Evolutionary conservation across 2,113 vertebrate species (phyloP), one percentile per base, ranked within the genome.

Genomic region (Microtus montanus): DNA sequence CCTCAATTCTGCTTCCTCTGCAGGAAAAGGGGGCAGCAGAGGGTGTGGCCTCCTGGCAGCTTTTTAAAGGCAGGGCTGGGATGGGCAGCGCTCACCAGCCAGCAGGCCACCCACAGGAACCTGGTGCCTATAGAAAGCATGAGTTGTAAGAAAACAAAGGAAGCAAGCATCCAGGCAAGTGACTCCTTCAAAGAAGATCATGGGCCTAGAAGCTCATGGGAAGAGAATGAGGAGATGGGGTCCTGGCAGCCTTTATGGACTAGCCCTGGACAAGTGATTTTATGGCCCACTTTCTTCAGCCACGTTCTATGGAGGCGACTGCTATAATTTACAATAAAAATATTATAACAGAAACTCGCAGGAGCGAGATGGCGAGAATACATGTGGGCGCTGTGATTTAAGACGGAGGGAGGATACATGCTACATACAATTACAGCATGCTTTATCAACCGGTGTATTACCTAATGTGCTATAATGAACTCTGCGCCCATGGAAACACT

Each of bases 401-500:
- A 87, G 84, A 74, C 82, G 30, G 88, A 95, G 38, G 54, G 47
- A 71, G 87, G 74, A 78, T 24, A 74, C 83, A 30, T 74, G n/a
- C 22, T 75, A 24, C 90, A 82, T 22, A 92, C 94, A 71, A 61
- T 94, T 92, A 95, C 54, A 68, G 86, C 95, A 77, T 41, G 71
- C 93, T 95, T 97, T 97, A 97, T 97, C 96, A 95, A 94, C 71
- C 79, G 64, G 73, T 19, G 20, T 96, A 95, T 97, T 98, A 95
- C 96, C 96, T 97, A 97, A 97, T 97, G 75, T 93, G 90, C 88
- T 92, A 95, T 88, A 97, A 95, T 93, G 90, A 85, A 95, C 90
- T 71, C 28, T 96, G 96, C 89, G 83, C 89, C 95, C 96, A 96
- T 93, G 96, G 97, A 97, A 98, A 97, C 96, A 95, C 41, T 97